Percentiles rank a stretch among this genome's conserved stretches.
phyloP scores from a whole-genome alignment of 2,888 invertebrate genomes.

The Spodoptera littoralis region DNA sequence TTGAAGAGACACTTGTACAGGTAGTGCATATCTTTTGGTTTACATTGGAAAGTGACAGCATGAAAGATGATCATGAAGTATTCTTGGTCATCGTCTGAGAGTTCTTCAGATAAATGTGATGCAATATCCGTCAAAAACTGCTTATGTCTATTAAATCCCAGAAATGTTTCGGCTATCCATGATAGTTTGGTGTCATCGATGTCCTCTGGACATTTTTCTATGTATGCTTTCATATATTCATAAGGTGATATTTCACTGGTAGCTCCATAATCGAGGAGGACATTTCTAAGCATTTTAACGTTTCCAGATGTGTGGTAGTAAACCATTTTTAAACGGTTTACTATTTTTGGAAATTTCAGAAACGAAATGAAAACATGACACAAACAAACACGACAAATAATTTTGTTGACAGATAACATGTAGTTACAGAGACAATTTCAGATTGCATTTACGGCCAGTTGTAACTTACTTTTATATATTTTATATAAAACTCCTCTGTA shows the following conservation, averaged over 20 bases:
- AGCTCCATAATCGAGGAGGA: conserved; percentile 72
- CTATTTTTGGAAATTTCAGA: conserved; percentile 52
- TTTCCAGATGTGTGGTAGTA: conserved; percentile 81
- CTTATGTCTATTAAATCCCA: conserved; percentile 76
- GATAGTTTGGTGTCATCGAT: conserved; percentile 75
- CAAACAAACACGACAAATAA: conserved; percentile 63
- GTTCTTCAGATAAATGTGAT: conserved; percentile 68
- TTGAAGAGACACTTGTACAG: conserved; percentile 83
- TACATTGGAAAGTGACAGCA: conserved; percentile 75
- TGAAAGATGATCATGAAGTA: conserved; percentile 77
- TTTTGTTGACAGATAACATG: conserved; percentile 61
- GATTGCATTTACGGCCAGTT: conserved; percentile 24
- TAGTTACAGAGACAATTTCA: not conserved
- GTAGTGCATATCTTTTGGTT: conserved; percentile 68
- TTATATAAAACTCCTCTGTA: conserved; percentile 16
- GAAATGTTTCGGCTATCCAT: conserved; percentile 80
- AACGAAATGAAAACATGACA: conserved; percentile 67
- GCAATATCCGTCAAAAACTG: conserved; percentile 72
- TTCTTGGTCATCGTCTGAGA: conserved; percentile 74
- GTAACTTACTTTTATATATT: not conserved
- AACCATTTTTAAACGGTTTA: conserved; percentile 74
- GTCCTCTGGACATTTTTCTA: conserved; percentile 77
- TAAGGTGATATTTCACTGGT: conserved; percentile 71
- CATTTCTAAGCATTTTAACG: conserved; percentile 77
- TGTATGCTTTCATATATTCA: conserved; percentile 80